phyloP scores from a whole-genome alignment of 1,140 invertebrate genomes.

The Pseudomyrmex cubaensis region DNA sequence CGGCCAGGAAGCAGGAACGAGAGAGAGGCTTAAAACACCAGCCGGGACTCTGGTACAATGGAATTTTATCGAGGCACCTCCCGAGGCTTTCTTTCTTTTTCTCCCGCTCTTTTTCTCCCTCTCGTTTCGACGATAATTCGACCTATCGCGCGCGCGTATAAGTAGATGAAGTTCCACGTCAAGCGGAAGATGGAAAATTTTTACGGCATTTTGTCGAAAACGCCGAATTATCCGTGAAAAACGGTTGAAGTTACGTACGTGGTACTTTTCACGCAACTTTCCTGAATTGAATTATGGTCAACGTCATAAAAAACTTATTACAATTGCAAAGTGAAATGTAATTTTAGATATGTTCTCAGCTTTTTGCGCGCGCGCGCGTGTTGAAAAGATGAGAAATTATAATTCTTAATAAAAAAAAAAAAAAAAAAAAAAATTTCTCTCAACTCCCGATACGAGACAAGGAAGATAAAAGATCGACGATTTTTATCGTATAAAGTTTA shows the following conservation, averaged over 20 bases:
- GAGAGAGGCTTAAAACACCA: slow-evolving; percentile 74
- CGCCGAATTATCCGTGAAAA: slow-evolving; percentile 34
- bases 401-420: neutral
- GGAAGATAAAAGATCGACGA: slow-evolving; percentile 25
- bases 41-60: slow-evolving; percentile 67
- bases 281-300: neutral
- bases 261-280: neutral
- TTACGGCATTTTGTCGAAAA: slow-evolving; percentile 23
- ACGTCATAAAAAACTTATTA: neutral
- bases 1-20: slow-evolving; percentile 63
- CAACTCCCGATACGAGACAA: neutral
- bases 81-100: slow-evolving; percentile 41
- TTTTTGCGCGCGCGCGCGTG: neutral
- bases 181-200: slow-evolving; percentile 39
- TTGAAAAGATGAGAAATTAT: neutral
- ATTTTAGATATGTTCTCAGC: neutral
- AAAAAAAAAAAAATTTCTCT: neutral
- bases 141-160: slow-evolving; percentile 46
- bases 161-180: slow-evolving; percentile 45
- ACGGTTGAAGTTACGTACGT: neutral
- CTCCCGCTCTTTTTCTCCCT: neutral
- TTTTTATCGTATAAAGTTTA: slow-evolving; percentile 26
- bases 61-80: slow-evolving; percentile 69
- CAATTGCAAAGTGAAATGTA: neutral
- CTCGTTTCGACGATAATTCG: slow-evolving; percentile 42